Evolutionary conservation across 2,888 invertebrate genomes (phyloP), one percentile per base, ranked within the genome.

Genomic region (Oxyscelio sp.): DNA sequence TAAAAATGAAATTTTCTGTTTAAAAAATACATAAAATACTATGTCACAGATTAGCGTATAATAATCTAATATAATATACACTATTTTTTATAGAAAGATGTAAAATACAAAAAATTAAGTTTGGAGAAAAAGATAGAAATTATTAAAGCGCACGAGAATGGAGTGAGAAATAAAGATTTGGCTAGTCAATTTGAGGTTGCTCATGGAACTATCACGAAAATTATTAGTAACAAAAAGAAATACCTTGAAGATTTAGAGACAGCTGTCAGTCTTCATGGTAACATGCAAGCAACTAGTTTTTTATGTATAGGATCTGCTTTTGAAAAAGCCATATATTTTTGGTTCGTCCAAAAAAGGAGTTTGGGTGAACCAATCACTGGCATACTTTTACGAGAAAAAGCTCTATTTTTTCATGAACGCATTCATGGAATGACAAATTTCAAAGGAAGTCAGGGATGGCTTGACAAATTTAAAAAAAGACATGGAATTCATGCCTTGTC

Each of bases 301-400:
- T 56, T 54, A 6, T 11, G 19, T 19, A 13, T 56, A 6, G n/a
- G 24, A 0, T 56, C 70, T 17, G 11, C 13, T 1, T 70, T 56
- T 43, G 70, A 70, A 31, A 9, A 70, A 31, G 56, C 70, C 8
- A 19, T 70, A 0, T 70, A 27, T n/a, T 43, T 43, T 43, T 52
- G 50, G 50, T 52, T 52, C 13, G 24, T 24, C 13, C 50, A 52
- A 13, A 52, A 52, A 52, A 21, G 21, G 17, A 52, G 22, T 22
- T 21, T 52, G 13, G 24, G 50, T 22, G 50, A 52, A 52, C 50
- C 50, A 22, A 13, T 52, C 1, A 52, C 3, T 13, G 50, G 50
- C 4, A 21, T 13, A 52, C 8, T 52, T 6, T 11, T 22, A 3
- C 3, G 13, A 52, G 50, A 52, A 52, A 52, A 52, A 22, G 50